Evolutionary conservation across 1,140 invertebrate genomes (phyloP).

Genomic region (Sipha flava): DNA sequence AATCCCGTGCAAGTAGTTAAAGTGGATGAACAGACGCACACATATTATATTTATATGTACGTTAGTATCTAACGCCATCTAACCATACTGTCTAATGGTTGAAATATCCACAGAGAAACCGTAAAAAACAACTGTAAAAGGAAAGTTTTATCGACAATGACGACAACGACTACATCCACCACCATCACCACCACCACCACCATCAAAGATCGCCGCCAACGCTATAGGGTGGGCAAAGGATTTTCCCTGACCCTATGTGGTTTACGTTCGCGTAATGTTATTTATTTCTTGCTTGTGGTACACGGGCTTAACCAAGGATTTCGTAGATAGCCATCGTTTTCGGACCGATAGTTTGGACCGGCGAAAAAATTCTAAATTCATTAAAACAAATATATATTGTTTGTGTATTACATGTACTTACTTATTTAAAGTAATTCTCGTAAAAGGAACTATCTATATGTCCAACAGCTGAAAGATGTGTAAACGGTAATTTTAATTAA

Average conservation of each 20-base stretch:
- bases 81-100: not conserved
- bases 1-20: not conserved
- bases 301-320: not conserved
- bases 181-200: no score
- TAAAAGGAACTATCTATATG: no score
- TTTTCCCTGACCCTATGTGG: not conserved
- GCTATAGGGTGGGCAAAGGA: not conserved
- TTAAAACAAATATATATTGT: not conserved
- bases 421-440: no score
- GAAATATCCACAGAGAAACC: not conserved
- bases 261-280: slow-evolving; percentile 1
- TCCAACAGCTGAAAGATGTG: no score
- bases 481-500: not conserved
- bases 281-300: not conserved
- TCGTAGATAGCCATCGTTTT: not conserved
- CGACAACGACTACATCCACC: no score
- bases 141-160: not conserved
- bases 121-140: not conserved
- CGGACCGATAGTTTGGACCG: not conserved
- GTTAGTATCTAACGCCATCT: not conserved
- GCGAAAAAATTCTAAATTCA: not conserved
- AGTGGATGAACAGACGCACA: no score
- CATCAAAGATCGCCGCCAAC: no score
- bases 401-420: not conserved
- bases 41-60: not conserved